Conservation (phyloP, 2,888 invertebrate genomes). For the Agrotis exclamationis region DNA sequence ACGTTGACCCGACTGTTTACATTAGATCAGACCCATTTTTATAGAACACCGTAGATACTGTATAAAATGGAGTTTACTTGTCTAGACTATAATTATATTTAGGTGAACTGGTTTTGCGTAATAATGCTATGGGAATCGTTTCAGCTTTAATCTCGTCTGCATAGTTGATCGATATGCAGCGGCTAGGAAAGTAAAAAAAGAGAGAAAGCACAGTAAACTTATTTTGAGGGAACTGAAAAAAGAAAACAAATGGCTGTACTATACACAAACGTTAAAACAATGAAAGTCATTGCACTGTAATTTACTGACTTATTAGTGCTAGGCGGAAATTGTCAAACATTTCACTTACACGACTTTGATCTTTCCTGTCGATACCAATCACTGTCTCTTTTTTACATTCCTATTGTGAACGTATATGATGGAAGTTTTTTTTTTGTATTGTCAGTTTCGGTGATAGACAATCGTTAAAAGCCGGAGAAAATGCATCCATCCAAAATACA, state of each 20-base stretch:
- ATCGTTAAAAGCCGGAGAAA: constrained; percentile 10
- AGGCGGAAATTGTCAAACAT: constrained; percentile 28
- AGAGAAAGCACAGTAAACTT: neutral
- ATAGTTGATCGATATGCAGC: neutral
- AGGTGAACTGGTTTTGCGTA: constrained; percentile 58
- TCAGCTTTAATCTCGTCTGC: neutral
- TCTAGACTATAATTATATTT: constrained; percentile 61
- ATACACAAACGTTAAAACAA: neutral
- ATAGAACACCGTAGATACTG: constrained; percentile 55
- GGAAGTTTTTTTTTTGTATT: neutral
- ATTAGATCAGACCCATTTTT: constrained; percentile 72
- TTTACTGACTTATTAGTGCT: neutral
- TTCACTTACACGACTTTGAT: constrained; percentile 28
- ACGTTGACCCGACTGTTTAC: constrained; percentile 85
- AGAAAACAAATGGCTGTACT: neutral
- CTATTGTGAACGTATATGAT: neutral
- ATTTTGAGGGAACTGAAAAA: neutral
- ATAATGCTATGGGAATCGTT: constrained; percentile 44
- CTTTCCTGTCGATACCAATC: constrained; percentile 29
- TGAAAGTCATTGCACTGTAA: constrained; percentile 4
- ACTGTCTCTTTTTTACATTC: constrained; percentile 1
- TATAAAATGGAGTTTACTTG: constrained; percentile 57
- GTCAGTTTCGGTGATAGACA: constrained; percentile 10
- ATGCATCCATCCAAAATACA: neutral
- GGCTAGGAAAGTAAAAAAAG: neutral